Evolutionary conservation across 2,797 vertebrate genomes (phyloP).

Genomic region (Corythornis leucogaster): DNA sequence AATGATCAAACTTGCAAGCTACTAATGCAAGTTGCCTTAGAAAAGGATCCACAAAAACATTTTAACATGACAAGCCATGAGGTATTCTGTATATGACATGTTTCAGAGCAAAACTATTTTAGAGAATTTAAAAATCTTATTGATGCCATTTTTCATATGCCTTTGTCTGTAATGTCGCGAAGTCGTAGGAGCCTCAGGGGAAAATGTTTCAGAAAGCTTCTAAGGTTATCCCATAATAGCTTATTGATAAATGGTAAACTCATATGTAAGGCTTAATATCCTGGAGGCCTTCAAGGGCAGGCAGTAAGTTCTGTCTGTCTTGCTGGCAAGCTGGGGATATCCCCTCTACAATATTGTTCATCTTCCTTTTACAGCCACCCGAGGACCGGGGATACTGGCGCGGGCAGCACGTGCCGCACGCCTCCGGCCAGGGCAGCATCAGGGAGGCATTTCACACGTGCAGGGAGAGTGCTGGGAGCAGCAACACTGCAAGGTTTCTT

Average conservation of each 20-base stretch:
- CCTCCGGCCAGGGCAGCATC: neutral
- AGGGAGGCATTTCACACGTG: neutral
- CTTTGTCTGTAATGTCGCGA: neutral
- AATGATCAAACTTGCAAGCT: neutral
- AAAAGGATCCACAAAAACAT: neutral
- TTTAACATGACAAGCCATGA: neutral
- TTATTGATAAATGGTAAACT: neutral
- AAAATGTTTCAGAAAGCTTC: neutral
- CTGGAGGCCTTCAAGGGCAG: neutral
- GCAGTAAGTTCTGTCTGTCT: neutral
- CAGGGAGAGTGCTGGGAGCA: neutral
- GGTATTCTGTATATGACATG: neutral
- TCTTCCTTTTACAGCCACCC: neutral
- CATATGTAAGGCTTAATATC: neutral
- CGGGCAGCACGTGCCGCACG: neutral
- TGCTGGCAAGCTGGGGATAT: neutral
- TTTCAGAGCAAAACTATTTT: neutral
- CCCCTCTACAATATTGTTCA: neutral
- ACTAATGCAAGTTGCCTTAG: neutral
- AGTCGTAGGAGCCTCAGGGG: neutral
- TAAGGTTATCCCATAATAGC: neutral
- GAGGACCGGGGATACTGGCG: neutral
- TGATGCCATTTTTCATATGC: neutral
- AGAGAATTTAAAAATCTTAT: neutral
- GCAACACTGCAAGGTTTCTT: neutral